Base-by-base conservation (phyloP, 2,797 vertebrate species). In the Liparis tanakae region DNA sequence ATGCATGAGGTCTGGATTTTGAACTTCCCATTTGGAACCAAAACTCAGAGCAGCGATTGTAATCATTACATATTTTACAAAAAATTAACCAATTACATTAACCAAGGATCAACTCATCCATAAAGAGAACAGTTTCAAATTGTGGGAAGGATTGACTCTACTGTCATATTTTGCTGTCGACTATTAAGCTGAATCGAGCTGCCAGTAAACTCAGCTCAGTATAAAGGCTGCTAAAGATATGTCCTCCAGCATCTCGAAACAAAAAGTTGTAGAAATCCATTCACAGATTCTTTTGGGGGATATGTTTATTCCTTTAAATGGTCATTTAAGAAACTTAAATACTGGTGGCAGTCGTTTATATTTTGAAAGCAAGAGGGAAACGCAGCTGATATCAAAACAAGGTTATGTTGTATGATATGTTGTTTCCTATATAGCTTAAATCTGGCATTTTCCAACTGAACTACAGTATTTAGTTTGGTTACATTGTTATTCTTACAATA, bases 181-280 rank as follows among this genome's bases (percentile, higher is more conserved):
- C 8, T 34, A 46, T 57, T 25, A 56, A 33, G 51, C n/a, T 58
- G 7, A 46, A 36, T n/a, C 18, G 30, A 48, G 66, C 41, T 46
- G 54, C 18, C 3, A 10, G 39, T 68, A 36, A 37, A 43, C 33
- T 67, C 34, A 67, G 51, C 22, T 59, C 39, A 70, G 56, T 44
- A 25, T 37, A 20, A 48, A 48, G 46, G 8, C 46, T 48, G 18
- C 7, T n/a, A 9, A 30, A 48, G n/a, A 48, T 48, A 2, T 48
- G 18, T 48, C 46, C 18, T 48, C 46, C 46, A 48, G 46, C 46
- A n/a, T 18, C 46, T 48, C 7, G 3, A 9, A n/a, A 48, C 46
- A 48, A 17, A 0, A 18, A 18, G 46, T 48, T 48, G 18, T 48
- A n/a, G 39, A n/a, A 48, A n/a, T 48, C 17, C 17, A 48, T n/a